Base-by-base conservation (phyloP, 2,888 invertebrate species). In the Luffia ferchaultella region DNA sequence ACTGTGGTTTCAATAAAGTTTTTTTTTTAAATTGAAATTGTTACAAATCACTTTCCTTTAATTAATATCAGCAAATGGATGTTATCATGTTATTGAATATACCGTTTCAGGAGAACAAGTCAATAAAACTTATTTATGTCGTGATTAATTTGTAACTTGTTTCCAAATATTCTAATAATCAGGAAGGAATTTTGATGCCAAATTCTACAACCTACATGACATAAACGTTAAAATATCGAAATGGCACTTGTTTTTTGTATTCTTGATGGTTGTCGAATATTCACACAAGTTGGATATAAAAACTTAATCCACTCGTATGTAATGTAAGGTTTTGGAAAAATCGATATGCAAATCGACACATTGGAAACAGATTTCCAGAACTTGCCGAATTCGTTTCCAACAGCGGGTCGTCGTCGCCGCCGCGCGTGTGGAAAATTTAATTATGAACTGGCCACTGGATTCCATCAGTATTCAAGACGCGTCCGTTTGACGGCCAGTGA, bases 401-500 rank as follows among this genome's bases (percentile, higher is more conserved):
- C 60, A 52, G 59, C 62, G 62, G 60, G 58, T 62, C 62, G 60
- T 59, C 55, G 30, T 30, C 30, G 30, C 30, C 30, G 30, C 30
- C 30, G 62, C 63, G 68, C 65, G 73, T 68, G 78, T 76, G 71
- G 76, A 73, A 79, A 80, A 76, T 77, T 73, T 77, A 79, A 82
- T 80, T 75, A 77, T 73, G 67, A 64, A 66, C 67, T 69, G 62
- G 67, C 63, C 67, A 67, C 60, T 68, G 66, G 67, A 64, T 64
- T 63, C 61, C 60, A 64, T 73, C 67, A 71, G 68, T 78, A 83
- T 83, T 78, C 82, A 66, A 67, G 65, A 64, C 62, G 64, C 75
- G 82, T 78, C 59, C 64, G 71, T 67, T 72, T 68, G 68, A 62
- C 73, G 65, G 63, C 62, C 62, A 70, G 57, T 82, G 83, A 80